A percentile compares a stretch with the other conserved stretches of the same genome.
phyloP scores from a whole-genome alignment of 2,113 vertebrate genomes.

The western clawed frog (Xenopus tropicalis) region UCB_Xtro_10.0 CM004452.2:11859501-11860000 shows the following conservation, averaged over 20 bases:
- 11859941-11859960: no score
- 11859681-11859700: constrained; percentile 35
- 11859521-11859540: constrained; percentile 41
- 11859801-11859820: no score
- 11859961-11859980: no score
- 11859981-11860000: no score
- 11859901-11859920: background rate
- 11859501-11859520: constrained; percentile 20
- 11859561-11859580: constrained; percentile 32
- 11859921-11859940: no score
- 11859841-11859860: background rate
- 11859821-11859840: background rate
- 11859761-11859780: constrained; percentile 9
- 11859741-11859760: constrained; percentile 3
- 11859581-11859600: constrained; percentile 40
- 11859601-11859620: constrained; percentile 24
- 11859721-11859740: background rate
- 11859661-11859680: constrained; percentile 14
- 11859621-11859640: constrained; percentile 19
- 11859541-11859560: constrained; percentile 38
- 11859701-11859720: background rate
- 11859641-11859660: constrained; percentile 6
- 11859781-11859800: background rate
- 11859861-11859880: no score
- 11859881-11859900: background rate